Percentiles rank a stretch among this genome's conserved stretches.
Evolutionary conservation across 2,888 invertebrate genomes (phyloP).

Genomic region (Leptura quadrifasciata): DNA sequence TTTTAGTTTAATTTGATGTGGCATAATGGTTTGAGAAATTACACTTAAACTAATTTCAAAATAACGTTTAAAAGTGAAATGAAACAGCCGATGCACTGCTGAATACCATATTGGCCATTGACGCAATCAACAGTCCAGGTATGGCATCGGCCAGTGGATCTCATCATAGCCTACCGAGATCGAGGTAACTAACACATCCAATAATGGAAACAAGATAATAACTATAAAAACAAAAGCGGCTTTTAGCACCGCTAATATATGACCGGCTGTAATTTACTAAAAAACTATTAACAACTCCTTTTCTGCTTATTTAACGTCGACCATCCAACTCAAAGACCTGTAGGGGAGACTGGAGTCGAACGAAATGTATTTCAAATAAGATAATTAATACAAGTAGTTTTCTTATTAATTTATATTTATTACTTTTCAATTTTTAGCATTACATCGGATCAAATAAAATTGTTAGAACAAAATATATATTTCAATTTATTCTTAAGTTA

Average conservation of each 20-base stretch:
- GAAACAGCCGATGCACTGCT: constrained; percentile 38
- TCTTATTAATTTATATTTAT: too few species aligned
- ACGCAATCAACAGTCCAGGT: constrained; percentile 53
- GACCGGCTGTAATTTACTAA: constrained; percentile 65
- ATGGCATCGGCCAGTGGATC: constrained; percentile 57
- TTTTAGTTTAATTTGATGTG: constrained; percentile 46
- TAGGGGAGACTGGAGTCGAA: constrained; percentile 41
- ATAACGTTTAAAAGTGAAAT: constrained; percentile 53
- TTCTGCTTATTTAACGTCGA: constrained; percentile 65
- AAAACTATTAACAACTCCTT: constrained; percentile 66
- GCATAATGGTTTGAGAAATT: constrained; percentile 48
- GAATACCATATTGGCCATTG: constrained; percentile 48
- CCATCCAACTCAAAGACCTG: constrained; percentile 47
- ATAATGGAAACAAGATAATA: constrained; percentile 70
- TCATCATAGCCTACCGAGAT: constrained; percentile 64
- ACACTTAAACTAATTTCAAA: constrained; percentile 54
- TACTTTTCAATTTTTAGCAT: too few species aligned
- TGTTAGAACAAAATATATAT: too few species aligned
- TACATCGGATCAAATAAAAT: too few species aligned
- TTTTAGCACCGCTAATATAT: constrained; percentile 66
- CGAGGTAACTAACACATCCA: constrained; percentile 68
- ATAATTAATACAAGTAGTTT: too few species aligned
- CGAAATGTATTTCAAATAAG: not conserved
- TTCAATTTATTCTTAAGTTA: too few species aligned
- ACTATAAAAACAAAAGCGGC: constrained; percentile 69